A percentile compares a stretch with the other conserved stretches of the same genome.
Conservation (phyloP, 2,113 vertebrate genomes). For the Melanocharis versteri region DNA sequence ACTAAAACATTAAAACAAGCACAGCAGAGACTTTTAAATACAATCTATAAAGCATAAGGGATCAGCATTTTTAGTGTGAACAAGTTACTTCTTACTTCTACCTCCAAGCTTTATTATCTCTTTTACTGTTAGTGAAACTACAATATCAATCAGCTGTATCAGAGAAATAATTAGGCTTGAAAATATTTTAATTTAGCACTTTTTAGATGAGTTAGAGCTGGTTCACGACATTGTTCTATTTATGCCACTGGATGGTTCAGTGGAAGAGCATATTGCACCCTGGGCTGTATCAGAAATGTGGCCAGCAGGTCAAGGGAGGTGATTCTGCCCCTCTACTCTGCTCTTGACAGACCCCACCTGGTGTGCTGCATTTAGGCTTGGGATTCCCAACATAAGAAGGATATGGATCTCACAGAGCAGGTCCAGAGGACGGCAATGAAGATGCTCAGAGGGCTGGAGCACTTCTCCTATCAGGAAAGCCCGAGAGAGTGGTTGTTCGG, state of each 20-base stretch:
- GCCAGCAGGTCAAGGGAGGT: not conserved
- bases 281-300: not conserved
- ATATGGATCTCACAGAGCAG: not conserved
- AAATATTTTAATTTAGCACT: not conserved
- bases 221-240: not conserved
- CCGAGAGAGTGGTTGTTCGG: not conserved
- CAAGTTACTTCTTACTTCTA: not conserved
- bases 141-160: not conserved
- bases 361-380: not conserved
- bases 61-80: not conserved
- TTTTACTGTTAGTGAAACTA: not conserved
- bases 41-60: not conserved
- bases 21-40: not conserved
- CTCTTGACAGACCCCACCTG: not conserved
- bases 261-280: not conserved
- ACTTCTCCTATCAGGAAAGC: not conserved
- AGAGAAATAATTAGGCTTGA: not conserved
- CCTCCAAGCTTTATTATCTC: not conserved
- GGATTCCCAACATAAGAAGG: not conserved
- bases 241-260: not conserved
- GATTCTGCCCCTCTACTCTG: not conserved
- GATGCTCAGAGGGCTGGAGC: not conserved
- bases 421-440: not conserved
- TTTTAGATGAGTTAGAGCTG: not conserved
- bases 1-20: not conserved